These are phyloP conservation scores for Channa maculata DNA, from an alignment of 2,113 vertebrate species.

Conservation along the genomic window DNA sequence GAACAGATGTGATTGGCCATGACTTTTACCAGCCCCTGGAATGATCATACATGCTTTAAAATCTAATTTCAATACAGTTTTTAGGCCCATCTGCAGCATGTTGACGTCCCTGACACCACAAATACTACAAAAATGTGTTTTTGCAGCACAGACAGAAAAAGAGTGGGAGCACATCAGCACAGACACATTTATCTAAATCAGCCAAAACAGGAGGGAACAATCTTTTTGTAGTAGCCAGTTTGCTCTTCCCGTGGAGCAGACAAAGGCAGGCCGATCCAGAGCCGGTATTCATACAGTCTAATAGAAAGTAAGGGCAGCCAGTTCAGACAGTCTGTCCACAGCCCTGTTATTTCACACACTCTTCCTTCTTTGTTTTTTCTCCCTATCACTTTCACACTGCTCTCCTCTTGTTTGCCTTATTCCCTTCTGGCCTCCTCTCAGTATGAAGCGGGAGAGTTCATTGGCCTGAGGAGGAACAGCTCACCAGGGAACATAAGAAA, in stretches of 20 bases:
- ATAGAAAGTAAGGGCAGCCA: conserved; percentile 52
- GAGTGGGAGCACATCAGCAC: conserved; percentile 4
- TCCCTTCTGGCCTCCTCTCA: conserved; percentile 4
- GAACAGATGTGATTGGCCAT: neutral
- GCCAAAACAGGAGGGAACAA: conserved; percentile 26
- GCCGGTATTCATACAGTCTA: conserved; percentile 59
- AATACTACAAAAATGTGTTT: neutral
- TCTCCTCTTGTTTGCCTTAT: neutral
- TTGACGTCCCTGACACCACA: neutral
- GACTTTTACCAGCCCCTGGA: neutral
- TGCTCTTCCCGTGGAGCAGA: conserved; percentile 36
- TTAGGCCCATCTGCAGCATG: neutral
- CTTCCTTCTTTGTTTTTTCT: conserved; percentile 19
- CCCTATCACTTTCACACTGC: conserved; percentile 3
- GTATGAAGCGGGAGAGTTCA: conserved; percentile 28
- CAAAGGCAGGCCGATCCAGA: conserved; percentile 43
- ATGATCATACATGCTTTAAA: neutral
- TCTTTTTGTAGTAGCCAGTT: conserved; percentile 23
- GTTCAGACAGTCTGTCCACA: conserved; percentile 24
- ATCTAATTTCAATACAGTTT: neutral
- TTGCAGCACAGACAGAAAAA: conserved; percentile 3
- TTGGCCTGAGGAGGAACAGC: conserved; percentile 14
- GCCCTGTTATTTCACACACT: conserved; percentile 29
- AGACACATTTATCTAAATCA: neutral
- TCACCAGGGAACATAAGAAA: conserved; percentile 15